phyloP scores from a whole-genome alignment of 37 sponge, comb jelly and placozoan species.

The Halisarca cf. caerulea region DNA sequence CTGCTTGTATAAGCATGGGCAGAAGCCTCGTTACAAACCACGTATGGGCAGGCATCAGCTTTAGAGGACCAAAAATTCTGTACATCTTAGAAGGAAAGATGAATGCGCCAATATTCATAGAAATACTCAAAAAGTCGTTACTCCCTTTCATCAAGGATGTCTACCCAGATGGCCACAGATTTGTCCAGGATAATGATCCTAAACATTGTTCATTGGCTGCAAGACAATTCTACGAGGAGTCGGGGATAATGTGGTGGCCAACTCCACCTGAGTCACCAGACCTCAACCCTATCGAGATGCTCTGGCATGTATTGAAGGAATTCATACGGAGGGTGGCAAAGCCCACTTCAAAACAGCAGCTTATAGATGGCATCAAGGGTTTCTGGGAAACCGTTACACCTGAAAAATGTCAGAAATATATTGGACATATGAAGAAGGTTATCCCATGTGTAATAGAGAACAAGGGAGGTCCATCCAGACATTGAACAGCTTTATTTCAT shows the following conservation, averaged over 20 bases:
- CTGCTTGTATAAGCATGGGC: conserved; percentile 8
- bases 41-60: conserved; percentile 25
- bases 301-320: conserved; percentile 14
- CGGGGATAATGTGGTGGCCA: conserved; percentile 16
- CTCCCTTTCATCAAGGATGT: conserved; percentile 20
- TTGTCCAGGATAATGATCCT: conserved; percentile 26
- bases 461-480: not conserved
- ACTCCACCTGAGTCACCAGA: conserved; percentile 27
- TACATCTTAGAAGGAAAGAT: conserved; percentile 11
- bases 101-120: conserved; percentile 15
- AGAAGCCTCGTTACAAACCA: conserved; percentile 13
- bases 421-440: not conserved
- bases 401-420: not conserved
- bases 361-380: not conserved
- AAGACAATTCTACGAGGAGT: not conserved
- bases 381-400: not conserved
- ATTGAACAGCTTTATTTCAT: not conserved
- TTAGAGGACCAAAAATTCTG: not conserved
- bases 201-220: conserved; percentile 14
- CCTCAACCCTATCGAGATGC: conserved; percentile 19
- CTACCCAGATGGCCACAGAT: conserved; percentile 17
- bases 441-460: not conserved
- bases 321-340: not conserved
- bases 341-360: not conserved
- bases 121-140: not conserved